Base-by-base conservation (phyloP, 2,113 vertebrate species). In the Melanerpes aurifrons region DNA sequence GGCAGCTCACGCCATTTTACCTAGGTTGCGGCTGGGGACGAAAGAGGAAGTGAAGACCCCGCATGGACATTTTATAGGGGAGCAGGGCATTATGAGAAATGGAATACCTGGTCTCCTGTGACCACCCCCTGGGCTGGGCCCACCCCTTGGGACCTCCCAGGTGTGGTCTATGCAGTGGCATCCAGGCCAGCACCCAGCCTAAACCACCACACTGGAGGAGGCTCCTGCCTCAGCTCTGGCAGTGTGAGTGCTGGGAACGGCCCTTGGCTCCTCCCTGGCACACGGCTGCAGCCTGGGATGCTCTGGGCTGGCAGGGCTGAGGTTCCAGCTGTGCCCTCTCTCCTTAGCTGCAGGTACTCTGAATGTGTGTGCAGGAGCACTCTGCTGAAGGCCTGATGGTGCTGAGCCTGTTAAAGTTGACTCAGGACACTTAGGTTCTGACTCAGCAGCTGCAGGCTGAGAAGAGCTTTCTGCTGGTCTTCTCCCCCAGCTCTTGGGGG, bases 341-440 rank as follows among this genome's bases (percentile, higher is more conserved):
- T 80, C 40, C 28, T 68, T 66, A 64, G 13, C 45, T 67, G 48
- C 71, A 79, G 45, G 26, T 48, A 77, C 82, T 11, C 4, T 50
- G 13, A 14, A 28, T 32, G 9, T 48, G n/a, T 45, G 17, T 63
- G 20, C 56, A 71, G 47, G 56, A 96, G 82, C 83, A 85, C 87
- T 74, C 78, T 73, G 63, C 22, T 69, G 57, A 82, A 62, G 56
- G 28, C 15, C 32, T 68, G 29, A 72, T 53, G 86, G 75, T 58
- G 50, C 14, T 48, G n/a, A 87, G 47, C 69, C 75, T 95, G 77
- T 91, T 89, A 92, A 94, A 89, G 40, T 79, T 69, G 92, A 94
- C 81, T 87, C 77, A 81, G 69, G 53, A 50, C 83, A 61, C 71
- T 67, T 86, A 71, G 32, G 28, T 84, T 92, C 77, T 91, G 75